Conservation (phyloP, 2,888 invertebrate genomes). For the Plagiodera versicolora region DNA sequence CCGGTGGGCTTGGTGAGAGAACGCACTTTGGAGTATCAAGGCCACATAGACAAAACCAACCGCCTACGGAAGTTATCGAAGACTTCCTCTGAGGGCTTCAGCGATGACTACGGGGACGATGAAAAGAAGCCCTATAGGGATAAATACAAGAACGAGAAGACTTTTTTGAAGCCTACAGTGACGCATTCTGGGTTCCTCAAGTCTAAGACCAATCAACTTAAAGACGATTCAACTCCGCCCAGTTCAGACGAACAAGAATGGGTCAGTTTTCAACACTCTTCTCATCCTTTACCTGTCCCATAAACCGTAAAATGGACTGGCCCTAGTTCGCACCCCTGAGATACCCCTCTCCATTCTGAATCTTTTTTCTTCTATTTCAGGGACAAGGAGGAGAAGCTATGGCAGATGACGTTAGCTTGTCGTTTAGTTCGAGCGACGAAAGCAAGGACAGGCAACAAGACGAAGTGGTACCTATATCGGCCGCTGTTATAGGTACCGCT, state of each 20-base stretch:
- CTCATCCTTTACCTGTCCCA: too few species aligned
- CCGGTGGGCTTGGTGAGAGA: slow-evolving; percentile 57
- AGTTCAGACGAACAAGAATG: slow-evolving; percentile 61
- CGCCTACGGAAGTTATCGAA: slow-evolving; percentile 44
- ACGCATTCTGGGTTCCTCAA: slow-evolving; percentile 46
- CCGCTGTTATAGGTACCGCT: slow-evolving; percentile 36
- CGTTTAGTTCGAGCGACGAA: slow-evolving; percentile 60
- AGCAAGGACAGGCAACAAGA: slow-evolving; percentile 48
- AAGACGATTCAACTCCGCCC: slow-evolving; percentile 51
- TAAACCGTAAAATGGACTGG: too few species aligned
- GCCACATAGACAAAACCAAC: slow-evolving; percentile 56
- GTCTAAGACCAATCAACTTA: slow-evolving; percentile 35
- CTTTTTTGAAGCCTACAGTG: slow-evolving; percentile 35
- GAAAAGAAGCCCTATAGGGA: slow-evolving; percentile 74
- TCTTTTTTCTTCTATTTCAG: slow-evolving; percentile 24
- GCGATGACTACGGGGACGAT: slow-evolving; percentile 60
- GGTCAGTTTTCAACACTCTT: slow-evolving; percentile 47
- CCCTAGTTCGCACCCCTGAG: too few species aligned
- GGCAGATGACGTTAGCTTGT: slow-evolving; percentile 63
- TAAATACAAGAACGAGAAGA: slow-evolving; percentile 57
- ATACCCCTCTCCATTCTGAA: too few species aligned
- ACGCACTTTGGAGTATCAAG: slow-evolving; percentile 57
- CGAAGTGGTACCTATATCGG: slow-evolving; percentile 21
- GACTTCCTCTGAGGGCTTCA: slow-evolving; percentile 51
- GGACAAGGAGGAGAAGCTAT: slow-evolving; percentile 65